Evolutionary conservation across 2,113 vertebrate genomes (phyloP).

Genomic region (Dasyprocta punctata): DNA sequence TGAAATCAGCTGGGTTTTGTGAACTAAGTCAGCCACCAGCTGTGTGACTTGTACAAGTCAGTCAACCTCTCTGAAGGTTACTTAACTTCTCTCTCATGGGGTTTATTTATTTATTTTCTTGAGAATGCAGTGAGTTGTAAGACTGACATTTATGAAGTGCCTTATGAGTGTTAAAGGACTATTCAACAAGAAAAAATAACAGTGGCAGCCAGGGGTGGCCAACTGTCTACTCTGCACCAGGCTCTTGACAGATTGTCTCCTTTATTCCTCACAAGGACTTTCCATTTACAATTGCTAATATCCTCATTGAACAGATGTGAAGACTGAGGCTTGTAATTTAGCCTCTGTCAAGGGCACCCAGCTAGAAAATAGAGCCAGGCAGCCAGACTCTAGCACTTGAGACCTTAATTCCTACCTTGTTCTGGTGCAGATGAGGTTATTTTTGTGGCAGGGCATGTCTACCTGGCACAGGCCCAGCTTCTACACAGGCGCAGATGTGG

Average conservation of each 20-base stretch:
- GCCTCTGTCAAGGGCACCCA: background rate
- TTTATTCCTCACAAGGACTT: background rate
- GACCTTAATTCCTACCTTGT: background rate
- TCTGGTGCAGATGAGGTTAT: no score
- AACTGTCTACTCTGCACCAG: background rate
- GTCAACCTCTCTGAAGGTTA: background rate
- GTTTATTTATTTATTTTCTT: background rate
- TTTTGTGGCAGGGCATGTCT: background rate
- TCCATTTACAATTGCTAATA: background rate
- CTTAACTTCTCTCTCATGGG: background rate
- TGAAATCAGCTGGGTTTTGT: background rate
- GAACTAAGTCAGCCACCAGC: background rate
- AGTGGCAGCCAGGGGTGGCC: background rate
- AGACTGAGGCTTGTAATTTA: background rate
- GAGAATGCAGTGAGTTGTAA: background rate
- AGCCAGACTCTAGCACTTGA: no score
- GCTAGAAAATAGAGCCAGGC: background rate
- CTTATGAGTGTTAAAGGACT: background rate
- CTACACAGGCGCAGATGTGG: accelerated
- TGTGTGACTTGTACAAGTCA: background rate
- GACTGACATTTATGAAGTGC: background rate
- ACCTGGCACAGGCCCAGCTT: background rate
- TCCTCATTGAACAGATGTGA: background rate
- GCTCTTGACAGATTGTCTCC: background rate
- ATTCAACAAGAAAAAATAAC: background rate